Percentiles rank a stretch among this genome's conserved stretches.
These are phyloP conservation scores for Acanthosepion esculentum DNA, from an alignment of 2,888 invertebrate species.

Conservation along the genomic window DNA sequence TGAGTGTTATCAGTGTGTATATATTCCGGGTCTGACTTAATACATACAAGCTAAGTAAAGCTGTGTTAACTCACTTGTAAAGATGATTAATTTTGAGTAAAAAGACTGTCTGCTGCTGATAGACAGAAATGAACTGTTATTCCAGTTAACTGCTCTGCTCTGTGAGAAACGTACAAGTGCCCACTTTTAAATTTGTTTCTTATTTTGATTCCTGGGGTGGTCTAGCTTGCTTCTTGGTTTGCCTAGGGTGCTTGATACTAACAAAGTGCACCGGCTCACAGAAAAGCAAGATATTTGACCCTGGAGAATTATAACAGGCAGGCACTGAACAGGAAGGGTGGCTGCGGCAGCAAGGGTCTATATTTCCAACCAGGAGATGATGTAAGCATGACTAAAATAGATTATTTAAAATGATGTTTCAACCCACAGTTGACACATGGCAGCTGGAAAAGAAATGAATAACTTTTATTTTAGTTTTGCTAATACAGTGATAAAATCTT, in stretches of 20 bases:
- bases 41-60: neutral
- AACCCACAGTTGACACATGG: conserved; percentile 17
- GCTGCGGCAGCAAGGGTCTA: neutral
- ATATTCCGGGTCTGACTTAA: neutral
- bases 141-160: neutral
- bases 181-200: neutral
- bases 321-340: conserved; percentile 33
- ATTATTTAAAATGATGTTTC: conserved; percentile 22
- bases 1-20: neutral
- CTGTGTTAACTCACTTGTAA: conserved; percentile 21
- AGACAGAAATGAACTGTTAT: neutral
- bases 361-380: neutral
- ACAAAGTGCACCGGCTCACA: conserved; percentile 8
- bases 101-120: conserved; percentile 21
- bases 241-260: neutral
- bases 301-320: neutral
- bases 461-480: neutral
- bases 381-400: conserved; percentile 12
- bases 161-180: neutral
- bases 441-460: conserved; percentile 9
- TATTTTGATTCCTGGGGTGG: conserved; percentile 33
- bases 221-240: neutral
- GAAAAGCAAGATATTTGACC: conserved; percentile 21
- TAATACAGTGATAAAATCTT: neutral
- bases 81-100: conserved; percentile 22